phyloP scores from a whole-genome alignment of 1,140 invertebrate genomes.

The Aplysia californica region DNA sequence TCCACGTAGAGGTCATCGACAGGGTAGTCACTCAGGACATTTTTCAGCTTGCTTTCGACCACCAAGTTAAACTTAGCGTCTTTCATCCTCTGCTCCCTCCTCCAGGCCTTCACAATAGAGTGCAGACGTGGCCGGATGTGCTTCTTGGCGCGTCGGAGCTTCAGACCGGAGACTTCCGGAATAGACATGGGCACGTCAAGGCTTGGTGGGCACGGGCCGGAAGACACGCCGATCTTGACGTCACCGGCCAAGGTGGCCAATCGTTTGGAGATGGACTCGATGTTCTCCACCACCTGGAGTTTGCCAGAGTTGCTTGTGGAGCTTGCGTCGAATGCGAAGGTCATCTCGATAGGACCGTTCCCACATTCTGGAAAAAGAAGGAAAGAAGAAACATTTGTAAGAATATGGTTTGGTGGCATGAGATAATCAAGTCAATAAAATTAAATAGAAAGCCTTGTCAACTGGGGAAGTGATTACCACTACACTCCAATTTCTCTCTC shows the following conservation, averaged over 20 bases:
- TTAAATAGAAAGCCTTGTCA: neutral
- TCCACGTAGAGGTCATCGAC: too few species aligned
- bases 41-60: too few species aligned
- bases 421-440: neutral
- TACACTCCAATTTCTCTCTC: too few species aligned
- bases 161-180: neutral
- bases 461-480: neutral
- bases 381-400: neutral
- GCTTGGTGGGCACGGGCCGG: slow-evolving; percentile 1
- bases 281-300: slow-evolving; percentile 5
- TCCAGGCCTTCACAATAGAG: slow-evolving; percentile 4
- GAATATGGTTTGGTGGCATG: too few species aligned
- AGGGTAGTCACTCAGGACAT: too few species aligned
- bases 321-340: slow-evolving; percentile 13
- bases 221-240: slow-evolving; percentile 3
- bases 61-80: too few species aligned
- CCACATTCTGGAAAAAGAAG: slow-evolving; percentile 20
- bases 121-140: neutral
- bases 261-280: neutral
- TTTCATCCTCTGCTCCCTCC: too few species aligned
- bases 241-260: neutral
- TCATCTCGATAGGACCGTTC: neutral
- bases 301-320: neutral
- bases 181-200: neutral
- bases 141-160: neutral